phyloP scores from a whole-genome alignment of 2,113 vertebrate genomes.

The Bos taurus region DNA sequence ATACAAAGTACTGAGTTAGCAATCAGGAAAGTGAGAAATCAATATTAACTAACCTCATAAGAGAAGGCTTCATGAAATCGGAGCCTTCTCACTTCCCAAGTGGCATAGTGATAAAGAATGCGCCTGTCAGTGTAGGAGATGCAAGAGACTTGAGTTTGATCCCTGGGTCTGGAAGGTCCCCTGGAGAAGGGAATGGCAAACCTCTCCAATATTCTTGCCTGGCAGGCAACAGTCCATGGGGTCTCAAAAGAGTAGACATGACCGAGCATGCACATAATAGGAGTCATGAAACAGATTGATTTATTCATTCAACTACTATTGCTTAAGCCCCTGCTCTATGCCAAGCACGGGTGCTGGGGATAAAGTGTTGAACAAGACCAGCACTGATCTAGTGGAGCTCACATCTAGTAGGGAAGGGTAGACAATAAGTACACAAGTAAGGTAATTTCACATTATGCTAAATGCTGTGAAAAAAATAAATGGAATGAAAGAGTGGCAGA shows the following conservation, averaged over 20 bases:
- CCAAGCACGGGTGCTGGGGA: not conserved
- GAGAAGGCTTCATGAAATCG: not conserved
- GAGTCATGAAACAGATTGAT: not conserved
- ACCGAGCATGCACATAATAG: fast-evolving
- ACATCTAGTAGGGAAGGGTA: not conserved
- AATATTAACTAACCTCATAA: not conserved
- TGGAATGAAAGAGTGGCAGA: not conserved
- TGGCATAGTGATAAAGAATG: not conserved
- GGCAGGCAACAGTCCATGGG: not conserved
- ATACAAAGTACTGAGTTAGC: not conserved
- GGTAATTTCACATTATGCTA: not conserved
- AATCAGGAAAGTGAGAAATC: not conserved
- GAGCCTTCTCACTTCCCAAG: not conserved
- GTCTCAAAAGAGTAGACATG: not conserved
- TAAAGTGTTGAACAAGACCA: not conserved
- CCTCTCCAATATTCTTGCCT: not conserved
- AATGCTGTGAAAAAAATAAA: not conserved
- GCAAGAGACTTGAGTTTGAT: not conserved
- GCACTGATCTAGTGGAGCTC: not conserved
- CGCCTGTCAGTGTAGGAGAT: not conserved
- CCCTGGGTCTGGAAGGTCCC: not conserved
- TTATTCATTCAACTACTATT: not conserved
- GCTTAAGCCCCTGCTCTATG: not conserved
- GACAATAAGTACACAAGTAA: not conserved
- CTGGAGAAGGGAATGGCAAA: not conserved